Base-by-base conservation (phyloP, 2,888 invertebrate genomes). In the Scaptomyza flava region DNA sequence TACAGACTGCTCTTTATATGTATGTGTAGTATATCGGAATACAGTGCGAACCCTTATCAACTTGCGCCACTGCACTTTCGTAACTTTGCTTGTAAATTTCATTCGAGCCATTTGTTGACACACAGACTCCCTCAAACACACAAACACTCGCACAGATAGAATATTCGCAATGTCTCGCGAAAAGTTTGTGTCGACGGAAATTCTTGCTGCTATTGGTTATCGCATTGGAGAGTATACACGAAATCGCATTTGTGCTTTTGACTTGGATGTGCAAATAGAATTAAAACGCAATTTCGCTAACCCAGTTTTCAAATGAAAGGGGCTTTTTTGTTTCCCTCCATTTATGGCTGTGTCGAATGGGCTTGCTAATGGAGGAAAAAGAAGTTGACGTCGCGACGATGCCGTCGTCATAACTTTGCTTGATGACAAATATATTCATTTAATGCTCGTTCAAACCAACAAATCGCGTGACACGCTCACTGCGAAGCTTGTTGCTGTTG, bases 21-120 rank as follows among this genome's bases (percentile, higher is more conserved):
- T 34, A 36, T n/a, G 5, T 38, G 3, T 14, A 38, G 23, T 38
- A 14, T 27, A 50, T 23, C 51, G 14, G 43, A 17, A 12, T 6
- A 48, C 23, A 52, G 45, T 43, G 43, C 61, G 46, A 76, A 82
- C 80, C 86, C 86, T 85, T 85, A 87, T 87, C 87, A 83, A 83
- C 63, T 87, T 77, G 63, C 56, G 67, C 73, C 68, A 76, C 71
- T 76, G 81, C 79, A 84, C 76, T 81, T 71, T 66, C 58, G 53
- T 60, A 85, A 83, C 88, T 83, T 83, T 78, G 85, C 86, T 83
- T 83, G 87, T 83, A 83, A 83, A 87, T 83, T 83, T 87, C 79
- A 87, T 83, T 83, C 85, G 79, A 87, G 82, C 80, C 82, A 83
- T 83, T 83, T 87, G 82, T 79, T 83, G 86, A 85, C 73, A 70